Percentiles rank a stretch among this genome's conserved stretches.
Evolutionary conservation across 2,888 invertebrate genomes (phyloP).

Genomic region (Tenodera sinensis): DNA sequence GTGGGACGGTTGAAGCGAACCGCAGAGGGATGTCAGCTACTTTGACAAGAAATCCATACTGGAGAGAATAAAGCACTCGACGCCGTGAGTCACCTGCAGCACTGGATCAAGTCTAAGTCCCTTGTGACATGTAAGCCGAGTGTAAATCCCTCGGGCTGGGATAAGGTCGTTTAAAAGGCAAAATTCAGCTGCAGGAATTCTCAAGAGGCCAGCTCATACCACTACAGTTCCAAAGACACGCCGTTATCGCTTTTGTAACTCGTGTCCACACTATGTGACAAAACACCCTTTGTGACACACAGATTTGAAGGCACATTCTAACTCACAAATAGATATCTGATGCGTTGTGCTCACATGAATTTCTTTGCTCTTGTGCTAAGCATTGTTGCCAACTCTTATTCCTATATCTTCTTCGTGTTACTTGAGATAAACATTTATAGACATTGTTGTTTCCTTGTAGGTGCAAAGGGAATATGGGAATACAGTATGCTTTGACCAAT

Average conservation of each 20-base stretch:
- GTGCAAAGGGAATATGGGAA: no score
- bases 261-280: no score
- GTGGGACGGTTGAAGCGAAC: neutral
- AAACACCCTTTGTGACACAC: no score
- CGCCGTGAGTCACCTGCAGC: neutral
- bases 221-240: neutral
- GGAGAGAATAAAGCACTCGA: neutral
- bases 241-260: neutral
- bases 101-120: neutral
- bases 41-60: neutral
- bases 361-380: no score
- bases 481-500: no score
- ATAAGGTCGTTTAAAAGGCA: neutral
- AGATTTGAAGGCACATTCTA: no score
- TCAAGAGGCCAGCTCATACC: neutral
- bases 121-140: neutral
- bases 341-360: no score
- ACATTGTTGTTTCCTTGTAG: no score
- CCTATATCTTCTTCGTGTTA: no score
- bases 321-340: no score
- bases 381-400: no score
- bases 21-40: neutral
- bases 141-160: neutral
- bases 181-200: neutral
- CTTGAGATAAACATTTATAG: no score